These are phyloP conservation scores for Eupithecia exiguata DNA, from an alignment of 2,888 invertebrate species.

Conservation along the genomic window DNA sequence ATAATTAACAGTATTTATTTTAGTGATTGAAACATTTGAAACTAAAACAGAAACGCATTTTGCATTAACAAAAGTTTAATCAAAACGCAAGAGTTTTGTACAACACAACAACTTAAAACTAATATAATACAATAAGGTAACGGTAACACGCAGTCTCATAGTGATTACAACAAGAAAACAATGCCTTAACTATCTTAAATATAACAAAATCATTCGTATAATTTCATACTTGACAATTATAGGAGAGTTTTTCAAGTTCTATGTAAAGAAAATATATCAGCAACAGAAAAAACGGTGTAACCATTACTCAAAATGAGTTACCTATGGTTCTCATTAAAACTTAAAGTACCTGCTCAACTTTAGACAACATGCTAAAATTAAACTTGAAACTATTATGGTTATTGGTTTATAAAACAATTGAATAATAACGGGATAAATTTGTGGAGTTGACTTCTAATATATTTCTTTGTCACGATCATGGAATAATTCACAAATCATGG, in stretches of 20 bases:
- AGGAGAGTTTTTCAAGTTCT: not conserved
- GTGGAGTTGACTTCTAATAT: not conserved
- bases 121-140: conserved; percentile 46
- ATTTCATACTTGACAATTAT: not conserved
- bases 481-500: not conserved
- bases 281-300: not conserved
- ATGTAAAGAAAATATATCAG: not conserved
- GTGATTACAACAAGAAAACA: conserved; percentile 44
- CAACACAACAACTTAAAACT: conserved; percentile 66
- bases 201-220: not conserved
- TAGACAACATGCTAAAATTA: not conserved
- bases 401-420: not conserved
- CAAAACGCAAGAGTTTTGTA: conserved; percentile 67
- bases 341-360: not conserved
- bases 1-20: too few species aligned
- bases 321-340: not conserved
- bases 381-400: not conserved
- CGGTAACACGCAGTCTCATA: conserved; percentile 50
- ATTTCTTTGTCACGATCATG: not conserved
- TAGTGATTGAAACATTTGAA: not conserved
- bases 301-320: not conserved
- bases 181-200: conserved; percentile 20
- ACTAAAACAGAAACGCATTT: not conserved
- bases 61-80: conserved; percentile 56
- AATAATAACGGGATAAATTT: not conserved